Base-by-base conservation (phyloP, 2,888 invertebrate genomes). In the Hydroisotoma schaefferi region DNA sequence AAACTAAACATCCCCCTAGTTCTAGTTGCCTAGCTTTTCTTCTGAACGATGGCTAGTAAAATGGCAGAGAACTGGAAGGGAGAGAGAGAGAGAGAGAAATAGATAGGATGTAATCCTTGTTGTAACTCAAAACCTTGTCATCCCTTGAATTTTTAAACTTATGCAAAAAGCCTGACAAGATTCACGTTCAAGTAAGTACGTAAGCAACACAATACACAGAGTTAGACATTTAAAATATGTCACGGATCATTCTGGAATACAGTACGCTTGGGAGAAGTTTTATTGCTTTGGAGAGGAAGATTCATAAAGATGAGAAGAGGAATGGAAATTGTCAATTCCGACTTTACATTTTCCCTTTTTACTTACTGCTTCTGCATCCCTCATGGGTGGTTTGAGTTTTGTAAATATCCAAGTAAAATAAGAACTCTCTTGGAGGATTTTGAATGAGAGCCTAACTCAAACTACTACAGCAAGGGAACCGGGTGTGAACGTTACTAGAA, bases 101-200 rank as follows among this genome's bases (percentile, higher is more conserved):
- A n/a, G n/a, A n/a, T n/a, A n/a, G n/a, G n/a, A 33, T 15, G 33
- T 33, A 33, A 10, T 33, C 8, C 15, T 10, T 33, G n/a, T 40
- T 40, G 40, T 40, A 33, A 8, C 40, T 40, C 18, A 27, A 49
- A 49, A 49, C 49, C 49, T 49, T 49, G 49, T 49, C 49, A 27
- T 54, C 46, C 46, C 18, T 28, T 55, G 46, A 44, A 55, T 55
- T 55, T 55, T 55, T 55, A 55, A 29, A 55, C 27, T 20, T 28
- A 4, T 5, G 44, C 28, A 46, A 46, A 55, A 46, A 46, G 55
- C 27, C 28, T 27, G 49, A 6, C 10, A 25, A 25, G 26, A 20
- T 49, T 5, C 8, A 15, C 28, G 28, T 25, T 6, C 22, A 18
- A 8, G 27, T 40, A 40, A 40, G n/a, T 43, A 46, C 5, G 25